A percentile compares a stretch with the other conserved stretches of the same genome.
Evolutionary conservation across 2,797 vertebrate species (phyloP).

Genomic region (Delichon dasypus): DNA sequence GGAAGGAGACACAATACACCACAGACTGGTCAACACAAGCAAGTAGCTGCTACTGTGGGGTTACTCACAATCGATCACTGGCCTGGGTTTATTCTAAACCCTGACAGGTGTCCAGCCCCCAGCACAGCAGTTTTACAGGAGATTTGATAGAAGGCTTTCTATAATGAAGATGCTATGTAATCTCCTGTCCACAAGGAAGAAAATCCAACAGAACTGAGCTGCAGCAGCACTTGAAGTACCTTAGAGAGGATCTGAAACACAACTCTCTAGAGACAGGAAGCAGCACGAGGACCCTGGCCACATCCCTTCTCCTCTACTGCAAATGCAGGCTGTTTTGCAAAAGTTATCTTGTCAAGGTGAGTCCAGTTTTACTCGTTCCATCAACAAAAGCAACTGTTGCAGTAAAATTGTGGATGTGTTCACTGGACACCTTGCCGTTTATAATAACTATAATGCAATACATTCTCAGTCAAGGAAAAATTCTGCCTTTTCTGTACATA

Average conservation of each 20-base stretch:
- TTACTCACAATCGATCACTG: not conserved
- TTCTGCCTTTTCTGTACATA: not conserved
- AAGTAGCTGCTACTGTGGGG: accelerated
- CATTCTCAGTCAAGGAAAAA: not conserved
- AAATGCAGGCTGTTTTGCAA: not conserved
- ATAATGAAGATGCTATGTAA: not conserved
- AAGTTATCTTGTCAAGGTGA: not conserved
- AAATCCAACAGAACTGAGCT: not conserved
- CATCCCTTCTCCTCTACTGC: not conserved
- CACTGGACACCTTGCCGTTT: not conserved
- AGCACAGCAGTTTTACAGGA: not conserved
- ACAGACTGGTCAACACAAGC: not conserved
- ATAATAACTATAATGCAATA: not conserved
- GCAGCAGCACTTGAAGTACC: not conserved
- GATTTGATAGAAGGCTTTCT: not conserved
- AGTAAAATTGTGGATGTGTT: not conserved
- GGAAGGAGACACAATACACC: not conserved
- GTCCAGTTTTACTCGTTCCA: not conserved
- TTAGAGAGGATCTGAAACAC: not conserved
- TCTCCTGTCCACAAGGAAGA: not conserved
- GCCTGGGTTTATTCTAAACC: not conserved
- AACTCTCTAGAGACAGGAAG: not conserved
- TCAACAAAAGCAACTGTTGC: not conserved
- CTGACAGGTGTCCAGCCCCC: not conserved
- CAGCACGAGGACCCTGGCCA: not conserved